Conservation (phyloP, 2,113 vertebrate species). For the Rhizomys pruinosus region DNA sequence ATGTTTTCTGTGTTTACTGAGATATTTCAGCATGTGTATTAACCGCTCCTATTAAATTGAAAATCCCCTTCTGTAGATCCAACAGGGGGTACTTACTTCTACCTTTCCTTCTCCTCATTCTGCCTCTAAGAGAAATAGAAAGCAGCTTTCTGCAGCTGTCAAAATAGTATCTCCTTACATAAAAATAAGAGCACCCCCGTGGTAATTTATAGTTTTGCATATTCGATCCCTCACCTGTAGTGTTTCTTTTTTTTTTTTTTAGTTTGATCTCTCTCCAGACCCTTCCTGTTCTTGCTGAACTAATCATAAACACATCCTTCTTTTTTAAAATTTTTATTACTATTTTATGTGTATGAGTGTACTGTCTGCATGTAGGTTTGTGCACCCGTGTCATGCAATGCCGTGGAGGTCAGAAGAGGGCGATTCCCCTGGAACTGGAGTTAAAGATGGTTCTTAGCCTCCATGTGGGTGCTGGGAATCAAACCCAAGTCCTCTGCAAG, state of each 20-base stretch:
- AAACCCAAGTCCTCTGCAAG: too few species aligned
- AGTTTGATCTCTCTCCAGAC: neutral
- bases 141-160: neutral
- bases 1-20: neutral
- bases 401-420: too few species aligned
- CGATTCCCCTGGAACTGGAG: too few species aligned
- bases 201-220: neutral
- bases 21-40: neutral
- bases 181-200: neutral
- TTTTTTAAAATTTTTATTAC: too few species aligned
- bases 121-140: neutral
- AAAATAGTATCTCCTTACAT: neutral
- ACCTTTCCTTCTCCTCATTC: neutral
- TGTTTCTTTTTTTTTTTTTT: slow-evolving; percentile 50
- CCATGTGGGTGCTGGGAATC: too few species aligned
- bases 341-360: too few species aligned
- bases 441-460: too few species aligned
- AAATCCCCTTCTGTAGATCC: neutral
- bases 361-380: too few species aligned
- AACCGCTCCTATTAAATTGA: neutral
- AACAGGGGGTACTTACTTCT: neutral
- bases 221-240: neutral
- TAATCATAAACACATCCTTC: neutral
- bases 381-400: too few species aligned
- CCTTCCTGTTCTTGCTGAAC: neutral